A percentile compares a stretch with the other conserved stretches of the same genome.
These are phyloP conservation scores for Aphaenogaster rudis DNA, from an alignment of 1,140 invertebrate genomes.

Conservation along the genomic window DNA sequence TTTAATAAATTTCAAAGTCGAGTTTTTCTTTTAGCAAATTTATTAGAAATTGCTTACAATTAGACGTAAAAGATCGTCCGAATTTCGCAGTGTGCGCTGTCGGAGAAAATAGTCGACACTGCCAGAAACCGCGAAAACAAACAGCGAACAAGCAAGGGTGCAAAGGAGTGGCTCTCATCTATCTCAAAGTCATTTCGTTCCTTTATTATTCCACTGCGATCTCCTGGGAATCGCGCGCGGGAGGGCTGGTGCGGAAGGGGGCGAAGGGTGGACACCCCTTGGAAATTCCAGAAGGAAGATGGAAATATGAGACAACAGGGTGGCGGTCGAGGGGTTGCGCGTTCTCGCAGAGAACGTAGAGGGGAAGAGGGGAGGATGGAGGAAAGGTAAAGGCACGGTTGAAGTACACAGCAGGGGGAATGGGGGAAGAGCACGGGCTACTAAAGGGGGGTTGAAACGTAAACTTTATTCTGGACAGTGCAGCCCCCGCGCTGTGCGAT, in stretches of 20 bases:
- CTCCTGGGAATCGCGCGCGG: conserved; percentile 27
- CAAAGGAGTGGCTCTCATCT: conserved; percentile 34
- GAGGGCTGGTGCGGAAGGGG: not conserved
- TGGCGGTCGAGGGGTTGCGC: conserved; percentile 40
- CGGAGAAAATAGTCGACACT: not conserved
- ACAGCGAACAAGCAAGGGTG: not conserved
- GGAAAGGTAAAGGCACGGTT: conserved; percentile 27
- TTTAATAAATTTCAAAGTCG: not conserved
- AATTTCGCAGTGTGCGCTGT: not conserved
- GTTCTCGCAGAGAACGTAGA: not conserved
- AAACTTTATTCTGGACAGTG: conserved; percentile 85
- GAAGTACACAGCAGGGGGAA: conserved; percentile 11
- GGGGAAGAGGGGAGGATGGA: not conserved
- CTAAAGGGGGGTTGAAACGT: conserved; percentile 76
- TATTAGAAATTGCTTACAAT: not conserved
- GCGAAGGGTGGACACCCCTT: conserved; percentile 50
- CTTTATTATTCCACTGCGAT: conserved; percentile 43
- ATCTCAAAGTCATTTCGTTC: conserved; percentile 42
- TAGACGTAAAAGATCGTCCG: not conserved
- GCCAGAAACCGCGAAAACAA: conserved; percentile 4
- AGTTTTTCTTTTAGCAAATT: not conserved
- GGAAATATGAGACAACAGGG: conserved; percentile 59
- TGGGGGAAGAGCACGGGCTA: not conserved
- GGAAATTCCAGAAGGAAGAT: conserved; percentile 60
- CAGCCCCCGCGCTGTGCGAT: conserved; percentile 78